These are phyloP conservation scores for Scrobipalpa costella DNA, from an alignment of 2,888 invertebrate species.

Conservation along the genomic window DNA sequence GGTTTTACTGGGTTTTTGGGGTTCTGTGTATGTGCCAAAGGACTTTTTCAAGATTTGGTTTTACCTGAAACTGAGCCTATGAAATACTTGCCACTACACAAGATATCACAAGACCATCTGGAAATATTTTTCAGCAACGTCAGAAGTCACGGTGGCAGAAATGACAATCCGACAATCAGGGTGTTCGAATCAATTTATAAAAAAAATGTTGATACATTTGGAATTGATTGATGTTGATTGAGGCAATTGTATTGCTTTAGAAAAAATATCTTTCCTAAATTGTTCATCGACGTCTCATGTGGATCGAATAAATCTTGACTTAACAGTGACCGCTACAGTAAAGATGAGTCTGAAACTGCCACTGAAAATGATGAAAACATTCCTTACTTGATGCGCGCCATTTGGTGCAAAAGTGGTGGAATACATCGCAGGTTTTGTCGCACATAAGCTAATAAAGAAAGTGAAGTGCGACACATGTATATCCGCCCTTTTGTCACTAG, in stretches of 20 bases:
- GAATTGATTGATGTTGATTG: slow-evolving; percentile 20
- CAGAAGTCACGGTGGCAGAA: slow-evolving; percentile 9
- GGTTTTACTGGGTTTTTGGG: slow-evolving; percentile 29
- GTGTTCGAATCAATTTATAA: slow-evolving; percentile 22
- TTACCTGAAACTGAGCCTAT: too few relatives aligned
- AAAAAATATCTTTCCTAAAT: slow-evolving; percentile 21
- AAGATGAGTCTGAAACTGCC: neutral
- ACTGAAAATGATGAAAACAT: neutral
- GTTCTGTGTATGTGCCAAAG: slow-evolving; percentile 25
- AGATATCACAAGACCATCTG: too few relatives aligned
- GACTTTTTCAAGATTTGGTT: neutral
- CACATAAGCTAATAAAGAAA: too few relatives aligned
- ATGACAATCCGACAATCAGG: slow-evolving; percentile 19
- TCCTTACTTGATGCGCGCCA: neutral
- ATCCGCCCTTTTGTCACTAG: too few relatives aligned
- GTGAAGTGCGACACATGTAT: too few relatives aligned
- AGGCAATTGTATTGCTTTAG: slow-evolving; percentile 21
- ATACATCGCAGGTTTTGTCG: too few relatives aligned
- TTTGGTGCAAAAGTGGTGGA: too few relatives aligned
- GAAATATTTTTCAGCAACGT: too few relatives aligned
- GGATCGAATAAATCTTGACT: slow-evolving; percentile 17
- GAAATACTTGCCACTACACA: too few relatives aligned
- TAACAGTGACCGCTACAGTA: slow-evolving; percentile 14
- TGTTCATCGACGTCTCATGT: slow-evolving; percentile 23
- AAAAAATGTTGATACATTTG: slow-evolving; percentile 23